Base-by-base conservation (phyloP, 2,888 invertebrate genomes). In the Balanococcus diminutus region DNA sequence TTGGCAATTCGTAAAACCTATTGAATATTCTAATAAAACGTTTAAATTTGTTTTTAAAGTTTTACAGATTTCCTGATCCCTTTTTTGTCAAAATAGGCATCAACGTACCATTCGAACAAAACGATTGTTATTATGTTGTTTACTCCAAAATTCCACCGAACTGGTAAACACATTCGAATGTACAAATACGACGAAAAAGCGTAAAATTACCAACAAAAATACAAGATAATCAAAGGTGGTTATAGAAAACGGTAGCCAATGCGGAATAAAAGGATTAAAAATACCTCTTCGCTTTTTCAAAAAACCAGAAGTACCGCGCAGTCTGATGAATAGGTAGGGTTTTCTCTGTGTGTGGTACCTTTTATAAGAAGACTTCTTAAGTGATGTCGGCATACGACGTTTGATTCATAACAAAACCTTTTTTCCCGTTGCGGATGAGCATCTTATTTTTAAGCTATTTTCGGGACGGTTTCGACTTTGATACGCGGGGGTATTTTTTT, bases 231-330 rank as follows among this genome's bases (percentile, higher is more conserved):
- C 61, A 67, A 67, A 67, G 28, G 25, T 28, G 14, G 61, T 28
- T 28, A 67, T 67, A 67, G 61, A 67, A 67, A 67, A 67, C 61
- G 61, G 61, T 67, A 67, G 61, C 61, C 61, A 28, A 67, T 25
- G 61, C 61, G 28, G 25, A 67, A 67, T 67, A 67, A 67, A 67
- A 67, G 61, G 61, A 67, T 67, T 67, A 67, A 25, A 67, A 28
- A 28, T 28, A 67, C 28, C 28, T 67, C 25, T 67, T 28, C 28
- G 8, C 11, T 28, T 67, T 67, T 67, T 11, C 3, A 51, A 51
- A 42, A 51, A 67, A 28, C 61, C 61, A 67, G 61, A 28, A 67
- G 61, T 51, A 51, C 51, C 51, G 51, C 51, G 51, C n/a, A 19
- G 9, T 19, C 51, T 51, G 19, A 19, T 51, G 51, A 51, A 51